Percentiles rank a stretch among this genome's conserved stretches.
phyloP scores from a whole-genome alignment of 2,888 invertebrate genomes.

The Drosophila merina region DNA sequence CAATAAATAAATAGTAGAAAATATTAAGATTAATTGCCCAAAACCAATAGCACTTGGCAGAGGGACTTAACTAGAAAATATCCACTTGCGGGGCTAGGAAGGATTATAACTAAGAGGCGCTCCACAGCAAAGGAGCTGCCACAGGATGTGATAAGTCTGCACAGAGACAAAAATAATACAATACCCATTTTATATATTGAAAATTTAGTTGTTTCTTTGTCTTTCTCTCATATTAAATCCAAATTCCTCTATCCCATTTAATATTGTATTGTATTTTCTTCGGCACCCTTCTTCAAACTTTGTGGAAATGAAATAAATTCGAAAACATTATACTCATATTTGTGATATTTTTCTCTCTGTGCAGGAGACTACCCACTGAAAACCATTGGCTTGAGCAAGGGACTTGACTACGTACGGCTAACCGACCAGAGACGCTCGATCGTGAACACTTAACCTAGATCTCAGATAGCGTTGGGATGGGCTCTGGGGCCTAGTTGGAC shows the following conservation, averaged over 20 bases:
- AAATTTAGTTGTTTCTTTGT: neutral
- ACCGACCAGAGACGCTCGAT: constrained; percentile 74
- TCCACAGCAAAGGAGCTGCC: constrained; percentile 39
- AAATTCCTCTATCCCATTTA: neutral
- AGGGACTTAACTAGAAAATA: constrained; percentile 54
- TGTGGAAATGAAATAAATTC: neutral
- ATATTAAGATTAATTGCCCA: constrained; percentile 58
- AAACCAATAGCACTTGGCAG: constrained; percentile 44
- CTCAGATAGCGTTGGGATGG: constrained; percentile 67
- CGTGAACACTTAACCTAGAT: constrained; percentile 72
- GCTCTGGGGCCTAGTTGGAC: constrained; percentile 57
- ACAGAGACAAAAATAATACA: constrained; percentile 21
- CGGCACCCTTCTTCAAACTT: neutral
- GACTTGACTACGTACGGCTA: constrained; percentile 73
- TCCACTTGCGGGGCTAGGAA: constrained; percentile 41
- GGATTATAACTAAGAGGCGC: constrained; percentile 54
- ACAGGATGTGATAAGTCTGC: constrained; percentile 41
- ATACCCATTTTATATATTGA: constrained; percentile 5
- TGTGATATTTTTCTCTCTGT: constrained; percentile 14
- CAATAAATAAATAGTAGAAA: constrained; percentile 48
- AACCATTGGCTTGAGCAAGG: constrained; percentile 65
- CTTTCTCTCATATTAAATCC: neutral
- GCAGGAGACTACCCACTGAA: constrained; percentile 56
- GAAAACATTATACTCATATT: neutral
- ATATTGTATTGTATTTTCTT: neutral